These are phyloP conservation scores for Leucoraja ocellata DNA, from an alignment of 2,797 vertebrate genomes.

Conservation along the genomic window DNA sequence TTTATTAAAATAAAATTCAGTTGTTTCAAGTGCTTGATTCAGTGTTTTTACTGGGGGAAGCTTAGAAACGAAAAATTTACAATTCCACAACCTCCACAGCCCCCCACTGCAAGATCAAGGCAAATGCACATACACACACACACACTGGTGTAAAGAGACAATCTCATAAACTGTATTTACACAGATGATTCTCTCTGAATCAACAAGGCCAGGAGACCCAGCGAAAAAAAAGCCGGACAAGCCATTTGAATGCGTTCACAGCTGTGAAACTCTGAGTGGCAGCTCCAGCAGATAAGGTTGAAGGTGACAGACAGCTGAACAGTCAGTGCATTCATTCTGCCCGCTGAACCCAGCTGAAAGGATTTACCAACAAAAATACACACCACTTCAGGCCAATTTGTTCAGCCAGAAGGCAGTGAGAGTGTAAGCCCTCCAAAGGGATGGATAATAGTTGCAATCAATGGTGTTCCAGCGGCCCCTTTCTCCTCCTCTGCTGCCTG, in stretches of 20 bases:
- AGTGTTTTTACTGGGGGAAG: no score
- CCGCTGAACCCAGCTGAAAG: conserved; percentile 70
- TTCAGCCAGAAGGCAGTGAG: conserved; percentile 57
- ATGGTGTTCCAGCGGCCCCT: conserved; percentile 48
- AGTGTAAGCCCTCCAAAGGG: conserved; percentile 48
- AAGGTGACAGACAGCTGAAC: conserved; percentile 59
- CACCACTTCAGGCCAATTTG: conserved; percentile 63
- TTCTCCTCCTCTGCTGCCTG: conserved; percentile 40
- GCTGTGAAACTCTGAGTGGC: conserved; percentile 72
- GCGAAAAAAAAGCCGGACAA: conserved; percentile 51
- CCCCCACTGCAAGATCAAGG: not conserved
- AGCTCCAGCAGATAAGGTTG: conserved; percentile 71
- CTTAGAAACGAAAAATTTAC: no score
- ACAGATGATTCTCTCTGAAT: conserved; percentile 57
- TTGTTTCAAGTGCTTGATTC: no score
- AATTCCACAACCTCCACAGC: not conserved
- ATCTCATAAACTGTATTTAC: conserved; percentile 47
- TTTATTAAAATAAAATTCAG: no score
- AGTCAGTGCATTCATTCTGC: conserved; percentile 70
- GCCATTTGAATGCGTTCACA: conserved; percentile 69
- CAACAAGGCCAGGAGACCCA: conserved; percentile 53
- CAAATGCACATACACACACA: not conserved
- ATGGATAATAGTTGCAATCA: conserved; percentile 45
- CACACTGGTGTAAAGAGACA: conserved; percentile 37
- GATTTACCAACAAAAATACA: conserved; percentile 75